phyloP scores from a whole-genome alignment of 2,113 vertebrate genomes.

The Camelus dromedarius region DNA sequence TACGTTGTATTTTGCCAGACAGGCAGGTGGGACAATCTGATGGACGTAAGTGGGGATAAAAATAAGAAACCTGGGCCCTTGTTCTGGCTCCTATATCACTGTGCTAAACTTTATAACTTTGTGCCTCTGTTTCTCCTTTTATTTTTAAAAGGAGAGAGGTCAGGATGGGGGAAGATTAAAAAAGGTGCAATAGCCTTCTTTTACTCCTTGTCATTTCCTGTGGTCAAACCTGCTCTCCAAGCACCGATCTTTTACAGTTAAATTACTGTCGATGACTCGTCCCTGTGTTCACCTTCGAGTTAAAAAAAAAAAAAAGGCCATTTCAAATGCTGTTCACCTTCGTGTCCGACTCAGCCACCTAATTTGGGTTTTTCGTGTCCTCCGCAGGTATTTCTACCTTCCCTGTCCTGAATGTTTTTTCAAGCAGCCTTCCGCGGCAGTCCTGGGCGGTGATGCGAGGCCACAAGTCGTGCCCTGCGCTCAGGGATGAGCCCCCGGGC shows the following conservation, averaged over 20 bases:
- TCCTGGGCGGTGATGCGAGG: rapidly evolving
- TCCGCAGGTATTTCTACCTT: background rate
- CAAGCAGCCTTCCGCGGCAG: background rate
- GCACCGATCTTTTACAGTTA: slow-evolving; percentile 22
- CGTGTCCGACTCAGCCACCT: background rate
- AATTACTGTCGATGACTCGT: background rate
- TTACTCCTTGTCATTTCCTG: background rate
- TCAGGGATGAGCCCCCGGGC: background rate
- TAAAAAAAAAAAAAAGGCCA: background rate
- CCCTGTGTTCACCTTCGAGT: slow-evolving; percentile 49
- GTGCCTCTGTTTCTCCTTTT: background rate
- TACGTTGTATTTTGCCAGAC: rapidly evolving
- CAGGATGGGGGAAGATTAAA: background rate
- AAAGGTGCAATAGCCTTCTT: background rate
- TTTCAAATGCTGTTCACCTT: slow-evolving; percentile 54
- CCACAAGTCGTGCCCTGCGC: background rate
- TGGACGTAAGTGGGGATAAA: background rate
- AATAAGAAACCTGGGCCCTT: background rate
- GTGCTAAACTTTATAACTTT: background rate
- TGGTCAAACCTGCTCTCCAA: background rate
- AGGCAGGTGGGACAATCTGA: background rate
- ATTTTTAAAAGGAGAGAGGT: background rate
- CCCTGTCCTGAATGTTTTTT: background rate
- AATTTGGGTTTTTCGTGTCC: background rate
- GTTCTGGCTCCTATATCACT: background rate